Evolutionary conservation across 92 coral and sea anemone species (phyloP), one percentile per base, ranked within the genome.

Genomic region (Epizoanthus rinbou): DNA sequence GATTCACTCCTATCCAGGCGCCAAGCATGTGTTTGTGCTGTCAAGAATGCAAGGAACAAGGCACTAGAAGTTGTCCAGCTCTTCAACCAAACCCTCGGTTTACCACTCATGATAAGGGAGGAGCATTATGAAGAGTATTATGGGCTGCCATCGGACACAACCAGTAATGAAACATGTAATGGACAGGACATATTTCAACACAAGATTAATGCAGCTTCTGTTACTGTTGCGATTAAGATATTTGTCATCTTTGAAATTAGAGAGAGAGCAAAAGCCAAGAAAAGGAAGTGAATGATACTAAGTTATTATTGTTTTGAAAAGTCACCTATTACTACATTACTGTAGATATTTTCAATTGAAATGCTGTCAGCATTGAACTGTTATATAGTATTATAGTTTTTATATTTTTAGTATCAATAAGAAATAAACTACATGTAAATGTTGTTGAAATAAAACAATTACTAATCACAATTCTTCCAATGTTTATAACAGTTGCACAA

Each of bases 21-120:
- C 58, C 97, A 96, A 88, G 98, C 99, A 18, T 96, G 99, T 89
- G 93, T 96, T 4, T 84, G 86, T 76, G 99, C 99, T 18, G 98
- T 96, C 52, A 91, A 81, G 75, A 96, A 96, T 94, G 99, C 98
- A 16, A 94, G 86, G 86, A 94, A 85, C 80, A 96, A 96, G 81
- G 98, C 99, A 25, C 76, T 90, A 63, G 98, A 96, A 69, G 94
- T 96, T 59, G 97, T 93, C 57, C 95, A 88, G 85, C 89, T 94
- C 82, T 90, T 96, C 33, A 90, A 94, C 65, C 99, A 96, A 70
- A 83, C 86, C n/a, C 86, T 96, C 59, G 99, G 99, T 1, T 95
- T 84, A 81, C 98, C 99, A n/a, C 75, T 90, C 19, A 84, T 89
- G 14, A 96, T 96, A 72, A 79, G 91, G 37, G 99, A 96, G 86